Evolutionary conservation across 2,888 invertebrate species (phyloP), one percentile per base, ranked within the genome.

Genomic region (Calameuta idolon): DNA sequence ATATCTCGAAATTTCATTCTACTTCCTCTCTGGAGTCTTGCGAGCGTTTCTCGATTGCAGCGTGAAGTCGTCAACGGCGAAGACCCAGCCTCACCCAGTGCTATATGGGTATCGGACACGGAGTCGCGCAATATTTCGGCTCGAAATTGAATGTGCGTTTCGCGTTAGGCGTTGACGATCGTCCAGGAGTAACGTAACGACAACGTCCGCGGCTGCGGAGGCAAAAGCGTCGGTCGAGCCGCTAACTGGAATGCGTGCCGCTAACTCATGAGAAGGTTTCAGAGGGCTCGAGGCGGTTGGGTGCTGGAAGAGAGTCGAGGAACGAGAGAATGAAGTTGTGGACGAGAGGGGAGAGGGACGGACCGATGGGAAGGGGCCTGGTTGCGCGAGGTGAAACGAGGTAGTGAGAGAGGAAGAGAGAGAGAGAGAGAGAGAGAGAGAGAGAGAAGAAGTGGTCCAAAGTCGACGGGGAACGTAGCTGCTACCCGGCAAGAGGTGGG

Each of bases 191-290:
- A 71, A 33, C 12, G 71, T 12, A 71, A 31, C 69, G 69, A 69
- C 71, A 33, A 31, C 71, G 71, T 12, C 40, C 4, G 5, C 4
- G 40, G 40, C 40, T 5, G 40, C 2, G 1, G 40, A 40, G 40
- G 40, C 5, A 40, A 79, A 81, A 83, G 81, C 81, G 82, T 83
- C 83, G 80, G 82, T 81, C 80, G 83, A 82, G 84, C 82, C 86
- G 85, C 85, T 86, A 85, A 84, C 85, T 81, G 85, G 86, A 86
- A 88, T 87, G 84, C 82, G 83, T 76, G 71, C 81, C 81, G 81
- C 82, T 84, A 85, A 83, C 82, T 81, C 80, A 76, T 81, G 81
- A 77, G 79, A 76, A 79, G 80, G 82, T 85, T 81, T 79, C 74
- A 77, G 55, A 80, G 78, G 75, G 73, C 79, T 83, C 81, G 81